Conservation (phyloP, 2,888 invertebrate species). For the Cryptocheilus praepositus region DNA sequence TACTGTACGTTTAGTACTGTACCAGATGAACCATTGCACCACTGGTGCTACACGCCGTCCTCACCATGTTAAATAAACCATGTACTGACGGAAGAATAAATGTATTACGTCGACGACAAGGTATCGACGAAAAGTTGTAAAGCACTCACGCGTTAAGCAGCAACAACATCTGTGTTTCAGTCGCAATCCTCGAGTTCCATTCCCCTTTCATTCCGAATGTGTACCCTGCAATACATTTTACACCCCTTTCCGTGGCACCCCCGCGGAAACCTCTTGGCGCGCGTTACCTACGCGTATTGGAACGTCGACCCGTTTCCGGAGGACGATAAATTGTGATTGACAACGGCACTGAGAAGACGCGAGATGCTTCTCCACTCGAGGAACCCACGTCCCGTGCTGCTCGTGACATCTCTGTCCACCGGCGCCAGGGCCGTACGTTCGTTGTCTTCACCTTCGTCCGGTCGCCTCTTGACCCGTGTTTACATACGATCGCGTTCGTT, state of each 20-base stretch:
- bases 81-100: too few relatives aligned
- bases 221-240: neutral
- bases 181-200: too few relatives aligned
- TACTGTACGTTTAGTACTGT: too few relatives aligned
- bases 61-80: too few relatives aligned
- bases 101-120: too few relatives aligned
- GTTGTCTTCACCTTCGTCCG: conserved; percentile 61
- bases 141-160: too few relatives aligned
- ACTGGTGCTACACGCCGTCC: too few relatives aligned
- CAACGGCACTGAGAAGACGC: conserved; percentile 37
- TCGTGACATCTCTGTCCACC: conserved; percentile 57
- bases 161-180: too few relatives aligned
- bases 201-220: too few relatives aligned
- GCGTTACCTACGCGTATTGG: neutral
- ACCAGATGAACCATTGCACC: too few relatives aligned
- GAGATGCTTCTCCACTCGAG: conserved; percentile 25
- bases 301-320: neutral
- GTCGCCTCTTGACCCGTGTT: conserved; percentile 58
- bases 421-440: conserved; percentile 41
- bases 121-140: too few relatives aligned
- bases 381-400: conserved; percentile 26
- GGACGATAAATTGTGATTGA: conserved; percentile 55
- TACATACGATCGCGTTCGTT: conserved; percentile 56
- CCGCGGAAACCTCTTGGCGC: conserved; percentile 19
- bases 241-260: neutral